Percentiles rank a stretch among this genome's conserved stretches.
Evolutionary conservation across 64 coral and sea anemone genomes (phyloP).

Genomic region (Acropora yongei): DNA sequence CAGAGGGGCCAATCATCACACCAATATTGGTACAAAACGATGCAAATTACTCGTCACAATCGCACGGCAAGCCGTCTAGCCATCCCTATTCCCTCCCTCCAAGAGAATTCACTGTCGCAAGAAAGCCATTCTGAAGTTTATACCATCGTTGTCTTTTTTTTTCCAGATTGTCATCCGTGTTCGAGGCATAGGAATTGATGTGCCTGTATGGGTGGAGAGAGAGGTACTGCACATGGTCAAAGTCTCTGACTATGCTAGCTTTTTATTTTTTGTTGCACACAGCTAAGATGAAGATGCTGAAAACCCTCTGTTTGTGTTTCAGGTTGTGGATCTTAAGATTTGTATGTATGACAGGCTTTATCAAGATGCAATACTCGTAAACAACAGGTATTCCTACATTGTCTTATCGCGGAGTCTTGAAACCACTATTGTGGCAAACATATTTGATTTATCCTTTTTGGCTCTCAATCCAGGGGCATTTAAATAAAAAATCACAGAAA

Average conservation of each 20-base stretch:
- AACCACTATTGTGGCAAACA: background rate
- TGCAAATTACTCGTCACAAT: too few species aligned
- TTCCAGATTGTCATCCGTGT: conserved; percentile 83
- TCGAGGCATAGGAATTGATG: conserved; percentile 90
- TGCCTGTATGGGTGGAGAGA: conserved; percentile 97
- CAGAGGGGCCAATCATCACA: background rate
- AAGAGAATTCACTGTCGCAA: too few species aligned
- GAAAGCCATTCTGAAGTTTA: too few species aligned
- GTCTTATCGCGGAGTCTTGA: background rate
- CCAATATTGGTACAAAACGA: too few species aligned
- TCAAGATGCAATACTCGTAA: conserved; percentile 96
- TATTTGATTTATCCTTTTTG: too few species aligned
- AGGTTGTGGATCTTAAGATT: conserved; percentile 94
- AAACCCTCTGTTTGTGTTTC: background rate
- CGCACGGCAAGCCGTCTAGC: too few species aligned
- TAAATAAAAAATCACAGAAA: too few species aligned
- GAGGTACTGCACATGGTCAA: conserved; percentile 46
- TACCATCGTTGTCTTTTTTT: background rate
- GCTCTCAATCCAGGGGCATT: too few species aligned
- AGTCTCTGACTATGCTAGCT: background rate
- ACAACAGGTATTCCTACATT: conserved; percentile 79
- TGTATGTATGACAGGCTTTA: conserved; percentile 97
- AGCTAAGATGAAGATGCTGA: background rate
- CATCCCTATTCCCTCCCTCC: too few species aligned
- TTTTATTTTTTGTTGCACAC: background rate